Evolutionary conservation across 2,888 invertebrate genomes (phyloP), one percentile per base, ranked within the genome.

Genomic region (Acrobasis consociella): DNA sequence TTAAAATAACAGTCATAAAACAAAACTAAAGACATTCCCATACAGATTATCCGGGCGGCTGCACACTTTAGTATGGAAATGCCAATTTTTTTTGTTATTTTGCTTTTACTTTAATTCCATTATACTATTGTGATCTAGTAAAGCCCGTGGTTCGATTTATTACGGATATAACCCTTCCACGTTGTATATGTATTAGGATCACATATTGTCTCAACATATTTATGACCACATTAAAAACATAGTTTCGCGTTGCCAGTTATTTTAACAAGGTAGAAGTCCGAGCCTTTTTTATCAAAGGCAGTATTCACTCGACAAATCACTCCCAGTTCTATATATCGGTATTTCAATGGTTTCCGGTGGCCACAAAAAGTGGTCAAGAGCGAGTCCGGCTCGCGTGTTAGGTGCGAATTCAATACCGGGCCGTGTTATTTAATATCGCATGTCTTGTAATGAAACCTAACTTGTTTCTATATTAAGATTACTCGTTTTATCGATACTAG

Each of bases 311-410:
- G 52, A 52, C 52, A 52, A 52, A 52, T 52, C 52, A 52, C 52
- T 52, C 52, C n/a, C 13, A 31, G 31, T 31, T 31, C 31, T 50
- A 9, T 50, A 31, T 11, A 17, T 11, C 17, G 17, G 16, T 31
- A 52, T 52, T 52, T 37, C 52, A 52, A 52, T 52, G 52, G 31
- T 52, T 51, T 52, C 52, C 52, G 31, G 52, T 31, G 31, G 52
- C 1, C 22, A 52, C 9, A 52, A 52, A 52, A 52, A 52, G 52
- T 52, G 52, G 52, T 31, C 52, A 52, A 52, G 52, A 31, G 5
- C 52, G 52, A 52, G 52, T 52, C 52, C 1, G 31, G 52, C 22
- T 51, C 13, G n/a, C 13, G 52, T 52, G 52, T 22, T 52, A 52
- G 52, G 31, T 52, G 52, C 52, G 13, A 52, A 52, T 31, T 52